These are phyloP conservation scores for Phenganax marumi DNA, from an alignment of 92 coral and sea anemone species.

Conservation along the genomic window DNA sequence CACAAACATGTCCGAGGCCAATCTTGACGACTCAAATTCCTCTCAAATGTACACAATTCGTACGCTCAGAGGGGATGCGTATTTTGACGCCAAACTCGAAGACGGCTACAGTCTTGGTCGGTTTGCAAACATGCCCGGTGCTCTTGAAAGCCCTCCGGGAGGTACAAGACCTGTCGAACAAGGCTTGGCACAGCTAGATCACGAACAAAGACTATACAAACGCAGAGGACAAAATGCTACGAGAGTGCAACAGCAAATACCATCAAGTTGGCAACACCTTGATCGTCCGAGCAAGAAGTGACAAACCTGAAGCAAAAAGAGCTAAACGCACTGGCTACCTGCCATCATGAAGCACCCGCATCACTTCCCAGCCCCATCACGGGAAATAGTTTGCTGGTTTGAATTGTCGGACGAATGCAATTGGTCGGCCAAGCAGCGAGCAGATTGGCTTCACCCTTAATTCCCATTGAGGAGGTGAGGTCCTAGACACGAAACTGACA, in stretches of 20 bases:
- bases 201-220: not conserved
- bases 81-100: not conserved
- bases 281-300: not conserved
- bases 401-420: not conserved
- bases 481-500: too few relatives aligned
- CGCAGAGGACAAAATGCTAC: not conserved
- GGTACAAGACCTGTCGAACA: not conserved
- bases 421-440: not conserved
- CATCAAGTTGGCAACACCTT: not conserved
- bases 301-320: not conserved
- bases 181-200: not conserved
- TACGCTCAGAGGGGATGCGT: not conserved
- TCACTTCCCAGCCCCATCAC: not conserved
- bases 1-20: not conserved
- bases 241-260: not conserved
- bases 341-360: not conserved
- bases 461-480: too few relatives aligned
- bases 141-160: not conserved
- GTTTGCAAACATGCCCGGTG: not conserved
- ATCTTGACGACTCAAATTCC: not conserved
- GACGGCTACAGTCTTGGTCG: not conserved
- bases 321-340: not conserved
- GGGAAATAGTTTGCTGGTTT: not conserved
- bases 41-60: not conserved
- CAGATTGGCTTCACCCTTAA: not conserved